Base-by-base conservation (phyloP, 2,888 invertebrate species). In the Sthenelais limicola region DNA sequence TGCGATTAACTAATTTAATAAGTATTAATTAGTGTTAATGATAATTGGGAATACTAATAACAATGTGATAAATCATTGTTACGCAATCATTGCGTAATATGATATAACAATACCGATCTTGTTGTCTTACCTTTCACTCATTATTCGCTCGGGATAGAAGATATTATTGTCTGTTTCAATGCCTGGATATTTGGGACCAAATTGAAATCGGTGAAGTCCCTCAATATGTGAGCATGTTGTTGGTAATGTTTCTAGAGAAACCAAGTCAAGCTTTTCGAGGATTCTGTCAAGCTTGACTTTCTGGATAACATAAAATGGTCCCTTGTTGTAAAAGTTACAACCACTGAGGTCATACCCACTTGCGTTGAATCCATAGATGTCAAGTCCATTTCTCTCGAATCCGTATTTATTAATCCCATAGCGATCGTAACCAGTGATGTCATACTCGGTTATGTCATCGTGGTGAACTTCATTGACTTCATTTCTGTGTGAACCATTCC, bases 281-380 rank as follows among this genome's bases (percentile, higher is more conserved):
- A 24, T 24, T 1, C 18, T 18, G n/a, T 28, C 3, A 12, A 67
- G 28, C 5, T 4, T 21, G 5, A 48, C 67, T 2, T 21, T 84
- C n/a, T 84, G 80, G 28, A 83, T 74, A 52, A 84, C 79, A 72
- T 83, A 81, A 75, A 85, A 80, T 3, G 86, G 86, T 5, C 86
- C 86, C 3, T 82, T 74, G 71, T 76, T 82, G 62, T 81, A 84
- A 30, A 80, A 81, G 62, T 84, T 84, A 72, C 86, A 86, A 24
- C 79, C 79, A 1, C 78, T 74, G 21, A 75, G 73, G 73, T 86
- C 84, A 73, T 80, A 81, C 7, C 85, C 85, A 24, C 75, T 75
- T 0, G 80, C 75, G 75, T 84, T 80, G 77, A 85, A 86, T 21
- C 86, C 85, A 81, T 83, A 86, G 9, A 82, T 73, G 71, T 86